Base-by-base conservation (phyloP, 1,140 invertebrate species). In the Camponotus vicinus region DNA sequence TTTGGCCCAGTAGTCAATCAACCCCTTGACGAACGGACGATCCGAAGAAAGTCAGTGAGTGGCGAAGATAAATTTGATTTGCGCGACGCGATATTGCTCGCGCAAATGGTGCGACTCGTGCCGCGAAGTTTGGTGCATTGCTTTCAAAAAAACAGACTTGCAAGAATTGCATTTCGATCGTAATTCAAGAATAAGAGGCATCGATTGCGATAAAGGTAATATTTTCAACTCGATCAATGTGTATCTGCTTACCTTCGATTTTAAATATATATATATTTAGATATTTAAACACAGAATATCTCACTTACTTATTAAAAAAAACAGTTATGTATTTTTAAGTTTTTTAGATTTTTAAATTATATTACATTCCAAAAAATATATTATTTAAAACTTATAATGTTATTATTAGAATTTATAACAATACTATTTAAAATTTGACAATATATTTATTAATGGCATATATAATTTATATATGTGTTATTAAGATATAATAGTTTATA, bases 1-100 rank as follows among this genome's bases (percentile, higher is more conserved):
- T 92, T 93, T 89, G 80, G 88, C 89, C 91, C 91, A 94, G 93
- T 94, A 86, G 84, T 90, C 86, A 91, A 90, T 87, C 89, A 90
- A 91, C 89, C 86, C 89, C 89, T 88, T 85, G 45, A 66, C 91
- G 87, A 79, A 82, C 66, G 55, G 86, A 85, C 67, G 66, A 67
- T 77, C 32, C 13, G 45, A 21, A 13, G 49, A 75, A 82, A 61
- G 52, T 73, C 57, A 64, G 34, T 77, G 76, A 82, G 45, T 42
- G 49, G 11, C 32, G 9, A 40, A 73, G 32, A 9, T 4, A 27
- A 45, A 7, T n/a, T 21, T 52, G 18, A 21, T 3, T 18, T 42
- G 45, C 15, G 15, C 2, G 37, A n/a, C n/a, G 42, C 49, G 15
- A 63, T n/a, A 42, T 4, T 66, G 49, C 3, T 59, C 7, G n/a